A percentile compares a stretch with the other conserved stretches of the same genome.
Evolutionary conservation across 1,140 invertebrate species (phyloP).

Genomic region (Leptoteleia sp.): DNA sequence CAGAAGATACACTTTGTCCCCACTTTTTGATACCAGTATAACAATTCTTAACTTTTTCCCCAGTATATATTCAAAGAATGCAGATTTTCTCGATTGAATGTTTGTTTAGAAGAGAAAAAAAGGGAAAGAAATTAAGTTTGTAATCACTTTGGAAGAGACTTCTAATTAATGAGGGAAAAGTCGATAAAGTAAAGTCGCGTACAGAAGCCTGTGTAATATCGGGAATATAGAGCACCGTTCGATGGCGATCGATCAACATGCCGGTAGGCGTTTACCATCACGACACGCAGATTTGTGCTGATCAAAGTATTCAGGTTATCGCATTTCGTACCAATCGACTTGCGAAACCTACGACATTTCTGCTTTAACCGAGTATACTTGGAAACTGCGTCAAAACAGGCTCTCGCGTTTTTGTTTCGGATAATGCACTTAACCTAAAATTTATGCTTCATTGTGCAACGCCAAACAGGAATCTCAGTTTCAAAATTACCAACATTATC

Average conservation of each 20-base stretch:
- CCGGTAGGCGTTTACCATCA: slow-evolving; percentile 61
- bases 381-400: slow-evolving; percentile 36
- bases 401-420: slow-evolving; percentile 24
- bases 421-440: slow-evolving; percentile 29
- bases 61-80: no score
- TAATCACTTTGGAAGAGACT: no score
- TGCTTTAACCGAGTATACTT: slow-evolving; percentile 38
- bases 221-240: slow-evolving; percentile 52
- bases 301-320: slow-evolving; percentile 65
- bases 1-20: no score
- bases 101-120: no score
- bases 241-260: slow-evolving; percentile 48
- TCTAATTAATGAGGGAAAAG: no score
- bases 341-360: slow-evolving; percentile 59
- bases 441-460: slow-evolving; percentile 16
- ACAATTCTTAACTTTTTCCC: no score
- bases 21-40: no score
- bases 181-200: background rate
- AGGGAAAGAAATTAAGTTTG: no score
- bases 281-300: slow-evolving; percentile 57
- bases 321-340: slow-evolving; percentile 55
- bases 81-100: no score
- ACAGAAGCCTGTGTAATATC: slow-evolving; percentile 17
- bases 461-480: background rate
- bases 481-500: no score